Evolutionary conservation across 2,797 vertebrate species (phyloP), one percentile per base, ranked within the genome.

Genomic region (Acanthurus lineatus): DNA sequence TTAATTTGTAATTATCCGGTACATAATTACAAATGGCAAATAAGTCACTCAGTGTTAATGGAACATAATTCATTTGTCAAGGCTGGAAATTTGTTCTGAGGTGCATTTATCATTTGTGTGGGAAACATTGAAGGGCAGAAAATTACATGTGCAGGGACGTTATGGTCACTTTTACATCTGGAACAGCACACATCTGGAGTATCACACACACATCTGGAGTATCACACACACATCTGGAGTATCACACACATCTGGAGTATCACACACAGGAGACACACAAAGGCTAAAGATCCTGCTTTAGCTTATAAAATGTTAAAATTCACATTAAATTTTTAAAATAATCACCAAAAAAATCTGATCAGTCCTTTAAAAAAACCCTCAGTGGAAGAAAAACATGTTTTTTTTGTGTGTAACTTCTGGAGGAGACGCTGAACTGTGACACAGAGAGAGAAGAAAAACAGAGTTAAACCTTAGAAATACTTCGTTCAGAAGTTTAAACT

Each of bases 41-140:
- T 77, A 22, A 73, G 63, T 82, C 40, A 59, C 22, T 68, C 19
- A 11, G 54, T 61, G 32, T 74, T 76, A 72, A 80, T 77, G 32
- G 76, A 81, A 82, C 76, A 67, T 45, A 68, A 83, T 81, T 10
- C 0, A 76, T 83, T 82, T 82, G 64, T 78, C 79, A 68, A 49
- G 59, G 51, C 10, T 59, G 35, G 20, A 60, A 52, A 70, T 22
- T 32, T 14, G 2, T 49, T 69, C 25, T 42, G 17, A n/a, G 14
- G 22, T 44, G 56, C 32, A 60, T 69, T n/a, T 49, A 17, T 80
- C 22, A 38, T 80, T 42, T 38, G n/a, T 25, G 7, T 42, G 8
- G 42, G 38, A 52, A 49, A 48, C 49, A 38, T 5, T 64, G 15
- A 59, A 53, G 20, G 40, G 63, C 47, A 71, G 44, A 58, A 52